A percentile compares a stretch with the other conserved stretches of the same genome.
Conservation (phyloP, 2,113 vertebrate species). For the Pteruthius melanotis region DNA sequence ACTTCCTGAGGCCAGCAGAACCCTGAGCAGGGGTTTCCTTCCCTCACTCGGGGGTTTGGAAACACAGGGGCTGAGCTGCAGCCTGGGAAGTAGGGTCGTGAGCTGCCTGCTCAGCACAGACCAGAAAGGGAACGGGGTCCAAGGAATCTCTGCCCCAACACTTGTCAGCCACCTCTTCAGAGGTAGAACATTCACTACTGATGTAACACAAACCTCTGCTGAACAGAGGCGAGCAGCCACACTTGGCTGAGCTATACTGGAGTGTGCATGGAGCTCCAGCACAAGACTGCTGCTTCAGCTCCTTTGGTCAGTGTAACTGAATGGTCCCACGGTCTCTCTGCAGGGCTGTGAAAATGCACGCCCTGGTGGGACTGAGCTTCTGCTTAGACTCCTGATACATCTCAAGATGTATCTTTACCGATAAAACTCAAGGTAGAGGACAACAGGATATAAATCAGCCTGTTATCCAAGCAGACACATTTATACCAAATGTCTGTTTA, state of each 20-base stretch:
- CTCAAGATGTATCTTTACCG: too few species aligned
- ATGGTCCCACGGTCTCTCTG: background rate
- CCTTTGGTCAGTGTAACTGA: accelerated
- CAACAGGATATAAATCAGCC: background rate
- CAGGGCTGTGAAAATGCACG: background rate
- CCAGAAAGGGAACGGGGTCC: accelerated
- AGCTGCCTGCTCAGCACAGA: background rate
- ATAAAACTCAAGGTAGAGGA: background rate
- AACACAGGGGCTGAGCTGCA: background rate
- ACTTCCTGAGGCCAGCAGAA: constrained; percentile 61
- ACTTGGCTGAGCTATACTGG: accelerated
- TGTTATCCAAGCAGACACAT: background rate
- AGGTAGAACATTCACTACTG: accelerated
- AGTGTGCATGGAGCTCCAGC: accelerated
- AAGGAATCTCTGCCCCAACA: background rate
- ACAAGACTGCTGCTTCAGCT: background rate
- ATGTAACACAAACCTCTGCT: background rate
- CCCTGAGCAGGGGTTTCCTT: background rate
- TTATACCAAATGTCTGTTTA: background rate
- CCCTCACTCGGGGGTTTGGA: background rate
- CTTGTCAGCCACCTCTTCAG: background rate
- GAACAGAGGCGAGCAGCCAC: background rate
- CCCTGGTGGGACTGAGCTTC: background rate
- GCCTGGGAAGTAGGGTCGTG: background rate
- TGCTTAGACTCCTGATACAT: accelerated